A percentile compares a stretch with the other conserved stretches of the same genome.
These are phyloP conservation scores for Drosophila conformis DNA, from an alignment of 2,888 invertebrate genomes.

Conservation along the genomic window DNA sequence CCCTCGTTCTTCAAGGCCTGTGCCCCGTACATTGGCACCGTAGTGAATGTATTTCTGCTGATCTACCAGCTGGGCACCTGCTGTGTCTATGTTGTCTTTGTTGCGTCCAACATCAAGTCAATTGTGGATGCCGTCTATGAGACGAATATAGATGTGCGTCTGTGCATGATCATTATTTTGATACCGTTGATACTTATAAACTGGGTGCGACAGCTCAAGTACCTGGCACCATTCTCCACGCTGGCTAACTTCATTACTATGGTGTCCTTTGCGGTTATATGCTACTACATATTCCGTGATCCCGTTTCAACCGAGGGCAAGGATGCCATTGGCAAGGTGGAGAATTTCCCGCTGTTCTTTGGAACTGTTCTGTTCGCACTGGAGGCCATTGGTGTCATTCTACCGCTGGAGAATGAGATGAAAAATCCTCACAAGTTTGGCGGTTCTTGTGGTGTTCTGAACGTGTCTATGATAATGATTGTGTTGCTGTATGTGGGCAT, in stretches of 20 bases:
- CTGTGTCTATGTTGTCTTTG: conserved; percentile 98
- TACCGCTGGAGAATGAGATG: conserved; percentile 96
- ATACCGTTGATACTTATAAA: conserved; percentile 92
- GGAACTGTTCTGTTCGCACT: conserved; percentile 98
- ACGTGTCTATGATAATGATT: conserved; percentile 92
- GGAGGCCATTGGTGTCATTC: conserved; percentile 96
- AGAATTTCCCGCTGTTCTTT: conserved; percentile 95
- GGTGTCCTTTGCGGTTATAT: conserved; percentile 92
- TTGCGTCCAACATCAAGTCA: conserved; percentile 92
- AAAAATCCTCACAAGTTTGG: conserved; percentile 93
- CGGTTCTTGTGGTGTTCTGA: conserved; percentile 93
- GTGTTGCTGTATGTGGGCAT: conserved; percentile 93
- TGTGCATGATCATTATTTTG: conserved; percentile 90
- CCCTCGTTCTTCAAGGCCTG: conserved; percentile 88
- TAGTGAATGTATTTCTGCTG: conserved; percentile 91
- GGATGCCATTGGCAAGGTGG: conserved; percentile 88
- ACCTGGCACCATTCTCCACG: conserved; percentile 95
- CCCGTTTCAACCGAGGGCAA: conserved; percentile 88
- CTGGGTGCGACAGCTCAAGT: conserved; percentile 91
- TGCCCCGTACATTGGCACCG: conserved; percentile 88
- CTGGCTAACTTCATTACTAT: conserved; percentile 94
- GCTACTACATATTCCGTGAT: conserved; percentile 93
- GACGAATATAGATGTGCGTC: conserved; percentile 86
- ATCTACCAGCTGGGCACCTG: conserved; percentile 98
- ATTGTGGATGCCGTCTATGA: conserved; percentile 87